Evolutionary conservation across 2,888 invertebrate genomes (phyloP).

Genomic region (Notodonta ziczac): DNA sequence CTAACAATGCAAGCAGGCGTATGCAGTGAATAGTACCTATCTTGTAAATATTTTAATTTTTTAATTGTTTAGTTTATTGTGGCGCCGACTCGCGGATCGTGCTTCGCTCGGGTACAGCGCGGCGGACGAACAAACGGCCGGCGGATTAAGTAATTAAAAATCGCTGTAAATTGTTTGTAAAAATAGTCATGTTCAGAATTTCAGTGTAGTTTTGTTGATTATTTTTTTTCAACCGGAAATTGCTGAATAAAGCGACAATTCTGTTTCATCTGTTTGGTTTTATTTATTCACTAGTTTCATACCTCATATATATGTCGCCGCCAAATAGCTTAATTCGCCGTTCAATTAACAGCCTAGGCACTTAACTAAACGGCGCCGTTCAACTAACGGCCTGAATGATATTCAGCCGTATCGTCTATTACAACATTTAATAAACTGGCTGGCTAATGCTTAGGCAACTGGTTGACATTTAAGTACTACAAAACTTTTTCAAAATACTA

Average conservation of each 20-base stretch:
- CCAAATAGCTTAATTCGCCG: too few relatives aligned
- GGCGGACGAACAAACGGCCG: conserved; percentile 51
- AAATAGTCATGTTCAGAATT: conserved; percentile 81
- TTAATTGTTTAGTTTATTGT: conserved; percentile 40
- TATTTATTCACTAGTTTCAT: conserved; percentile 39
- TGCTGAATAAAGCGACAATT: conserved; percentile 83
- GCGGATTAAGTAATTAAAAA: conserved; percentile 47
- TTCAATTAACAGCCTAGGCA: too few relatives aligned
- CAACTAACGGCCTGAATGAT: too few relatives aligned
- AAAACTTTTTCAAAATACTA: too few relatives aligned
- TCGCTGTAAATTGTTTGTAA: conserved; percentile 82
- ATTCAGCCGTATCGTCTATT: too few relatives aligned
- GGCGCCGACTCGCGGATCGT: conserved; percentile 20
- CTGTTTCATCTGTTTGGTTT: conserved; percentile 74
- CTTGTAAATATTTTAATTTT: conserved; percentile 70
- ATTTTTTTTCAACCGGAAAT: conserved; percentile 79
- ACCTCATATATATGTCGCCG: too few relatives aligned
- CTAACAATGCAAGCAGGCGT: conserved; percentile 45
- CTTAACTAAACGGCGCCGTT: too few relatives aligned
- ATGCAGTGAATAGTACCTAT: conserved; percentile 45
- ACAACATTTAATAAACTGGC: too few relatives aligned
- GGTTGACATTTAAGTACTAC: too few relatives aligned
- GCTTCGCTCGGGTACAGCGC: conserved; percentile 45
- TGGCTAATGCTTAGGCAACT: too few relatives aligned
- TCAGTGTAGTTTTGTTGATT: conserved; percentile 81